Conservation (phyloP, 2,888 invertebrate species). For the Ommatoiulus sabulosus region DNA sequence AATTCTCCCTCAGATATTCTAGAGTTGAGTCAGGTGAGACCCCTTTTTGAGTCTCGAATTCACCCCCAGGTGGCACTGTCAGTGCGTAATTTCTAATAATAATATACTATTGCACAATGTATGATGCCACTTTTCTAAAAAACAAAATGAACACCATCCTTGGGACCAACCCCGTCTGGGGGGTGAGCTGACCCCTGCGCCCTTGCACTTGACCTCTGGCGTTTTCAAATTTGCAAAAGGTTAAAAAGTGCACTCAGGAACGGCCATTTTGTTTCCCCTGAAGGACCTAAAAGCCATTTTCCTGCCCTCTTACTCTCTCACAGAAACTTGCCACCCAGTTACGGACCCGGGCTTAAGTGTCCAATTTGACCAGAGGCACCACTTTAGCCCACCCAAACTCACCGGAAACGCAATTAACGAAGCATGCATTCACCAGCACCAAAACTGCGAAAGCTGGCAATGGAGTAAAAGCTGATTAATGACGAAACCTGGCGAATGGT, state of each 20-base stretch:
- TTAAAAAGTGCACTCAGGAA: neutral
- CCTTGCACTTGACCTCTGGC: neutral
- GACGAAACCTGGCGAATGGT: neutral
- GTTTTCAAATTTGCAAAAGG: neutral
- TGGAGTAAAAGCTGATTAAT: neutral
- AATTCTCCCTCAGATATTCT: too few relatives aligned
- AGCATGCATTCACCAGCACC: neutral
- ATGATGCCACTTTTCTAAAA: neutral
- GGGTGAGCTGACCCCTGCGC: neutral
- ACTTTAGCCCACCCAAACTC: neutral
- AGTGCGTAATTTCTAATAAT: neutral
- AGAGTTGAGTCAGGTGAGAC: neutral
- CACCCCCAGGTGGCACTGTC: neutral
- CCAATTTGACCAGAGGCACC: neutral
- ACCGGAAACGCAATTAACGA: slow-evolving; percentile 1
- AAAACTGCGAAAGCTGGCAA: neutral
- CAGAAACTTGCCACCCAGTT: neutral
- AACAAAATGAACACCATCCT: neutral
- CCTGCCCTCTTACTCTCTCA: neutral
- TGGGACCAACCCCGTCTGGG: neutral
- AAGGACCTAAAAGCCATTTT: neutral
- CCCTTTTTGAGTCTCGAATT: neutral
- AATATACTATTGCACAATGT: neutral
- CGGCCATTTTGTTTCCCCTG: neutral
- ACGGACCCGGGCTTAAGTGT: neutral